phyloP scores from a whole-genome alignment of 2,888 invertebrate species.

The Chironomus tentans region DNA sequence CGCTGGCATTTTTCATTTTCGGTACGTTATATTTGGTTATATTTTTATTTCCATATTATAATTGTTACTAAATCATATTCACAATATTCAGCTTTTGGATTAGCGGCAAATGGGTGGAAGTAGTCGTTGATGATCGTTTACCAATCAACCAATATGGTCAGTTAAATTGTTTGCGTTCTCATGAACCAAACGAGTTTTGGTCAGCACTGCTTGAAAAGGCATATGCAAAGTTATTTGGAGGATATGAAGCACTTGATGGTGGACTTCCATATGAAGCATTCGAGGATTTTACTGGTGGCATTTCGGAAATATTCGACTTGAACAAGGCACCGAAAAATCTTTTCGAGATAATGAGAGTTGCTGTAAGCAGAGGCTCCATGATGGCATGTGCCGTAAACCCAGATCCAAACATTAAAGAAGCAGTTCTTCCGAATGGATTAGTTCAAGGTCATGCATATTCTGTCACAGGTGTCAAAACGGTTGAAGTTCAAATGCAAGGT shows the following conservation, averaged over 20 bases:
- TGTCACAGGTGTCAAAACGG: slow-evolving; percentile 73
- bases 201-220: slow-evolving; percentile 91
- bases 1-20: slow-evolving; percentile 90
- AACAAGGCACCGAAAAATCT: slow-evolving; percentile 74
- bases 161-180: slow-evolving; percentile 79
- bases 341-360: slow-evolving; percentile 80
- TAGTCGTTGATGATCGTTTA: slow-evolving; percentile 84
- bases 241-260: slow-evolving; percentile 94
- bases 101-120: slow-evolving; percentile 88
- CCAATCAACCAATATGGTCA: slow-evolving; percentile 71
- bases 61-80: background rate
- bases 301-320: slow-evolving; percentile 87
- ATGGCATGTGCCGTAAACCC: slow-evolving; percentile 96
- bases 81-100: slow-evolving; percentile 81
- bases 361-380: slow-evolving; percentile 80
- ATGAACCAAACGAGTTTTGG: slow-evolving; percentile 89
- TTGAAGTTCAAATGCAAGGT: slow-evolving; percentile 70
- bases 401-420: slow-evolving; percentile 71
- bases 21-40: no score
- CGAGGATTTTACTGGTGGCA: slow-evolving; percentile 97
- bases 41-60: no score
- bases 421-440: slow-evolving; percentile 69
- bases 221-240: slow-evolving; percentile 91
- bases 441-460: slow-evolving; percentile 92
- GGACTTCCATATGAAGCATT: slow-evolving; percentile 97